These are phyloP conservation scores for Neopelma chrysocephalum DNA, from an alignment of 2,797 vertebrate genomes.

Conservation along the genomic window DNA sequence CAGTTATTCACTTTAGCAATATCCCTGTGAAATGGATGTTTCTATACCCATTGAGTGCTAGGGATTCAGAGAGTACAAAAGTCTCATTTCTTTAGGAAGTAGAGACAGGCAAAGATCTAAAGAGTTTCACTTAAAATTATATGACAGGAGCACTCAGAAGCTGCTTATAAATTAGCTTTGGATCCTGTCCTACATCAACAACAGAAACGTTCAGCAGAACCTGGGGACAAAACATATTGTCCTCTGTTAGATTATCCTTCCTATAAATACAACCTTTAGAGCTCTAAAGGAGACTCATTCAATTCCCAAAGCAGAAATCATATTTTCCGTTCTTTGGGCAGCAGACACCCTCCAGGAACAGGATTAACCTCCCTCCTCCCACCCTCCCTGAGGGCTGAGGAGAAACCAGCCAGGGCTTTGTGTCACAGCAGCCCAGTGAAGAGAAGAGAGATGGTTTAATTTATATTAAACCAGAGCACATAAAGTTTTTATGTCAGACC, in stretches of 20 bases:
- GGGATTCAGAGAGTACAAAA: background rate
- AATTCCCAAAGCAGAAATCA: slow-evolving; percentile 52
- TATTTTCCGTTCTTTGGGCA: slow-evolving; percentile 34
- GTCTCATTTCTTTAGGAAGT: background rate
- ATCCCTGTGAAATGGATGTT: background rate
- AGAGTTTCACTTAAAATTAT: background rate
- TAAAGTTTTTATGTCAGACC: background rate
- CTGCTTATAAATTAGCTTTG: slow-evolving; percentile 42
- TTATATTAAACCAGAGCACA: background rate
- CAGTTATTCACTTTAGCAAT: background rate
- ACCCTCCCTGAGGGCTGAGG: background rate
- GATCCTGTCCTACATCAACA: slow-evolving; percentile 39
- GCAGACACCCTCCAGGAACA: slow-evolving; percentile 46
- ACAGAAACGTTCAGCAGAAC: slow-evolving; percentile 23
- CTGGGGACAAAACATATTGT: slow-evolving; percentile 60
- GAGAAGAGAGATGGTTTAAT: background rate
- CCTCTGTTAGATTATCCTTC: slow-evolving; percentile 39
- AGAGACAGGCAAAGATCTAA: background rate
- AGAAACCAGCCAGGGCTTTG: slow-evolving; percentile 1
- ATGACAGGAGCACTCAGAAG: background rate
- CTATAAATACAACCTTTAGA: slow-evolving; percentile 50
- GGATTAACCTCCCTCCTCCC: background rate
- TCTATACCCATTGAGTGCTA: background rate
- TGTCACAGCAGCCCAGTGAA: background rate
- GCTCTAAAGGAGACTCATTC: slow-evolving; percentile 19